A percentile compares a stretch with the other conserved stretches of the same genome.
Evolutionary conservation across 2,113 vertebrate genomes (phyloP).

Genomic region (Dunckerocampus dactyliophorus): DNA sequence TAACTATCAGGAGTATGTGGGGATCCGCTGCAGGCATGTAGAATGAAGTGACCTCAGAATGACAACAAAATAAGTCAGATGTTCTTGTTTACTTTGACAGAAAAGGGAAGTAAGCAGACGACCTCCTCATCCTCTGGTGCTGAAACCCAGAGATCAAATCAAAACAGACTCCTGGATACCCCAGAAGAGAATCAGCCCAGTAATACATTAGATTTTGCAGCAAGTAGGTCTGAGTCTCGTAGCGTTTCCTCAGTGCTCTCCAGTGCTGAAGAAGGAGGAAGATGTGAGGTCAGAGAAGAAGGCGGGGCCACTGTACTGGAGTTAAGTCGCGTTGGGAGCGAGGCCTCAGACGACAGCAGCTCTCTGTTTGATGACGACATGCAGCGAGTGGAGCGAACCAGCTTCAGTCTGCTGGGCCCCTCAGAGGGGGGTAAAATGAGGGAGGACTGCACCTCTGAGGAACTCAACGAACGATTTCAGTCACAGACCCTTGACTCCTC

Average conservation of each 20-base stretch:
- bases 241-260: conserved; percentile 72
- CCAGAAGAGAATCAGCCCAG: conserved; percentile 72
- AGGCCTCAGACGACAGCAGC: conserved; percentile 90
- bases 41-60: neutral
- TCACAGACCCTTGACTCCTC: conserved; percentile 85
- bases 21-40: neutral
- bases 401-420: conserved; percentile 4
- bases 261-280: conserved; percentile 66
- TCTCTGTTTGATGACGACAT: conserved; percentile 88
- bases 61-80: neutral
- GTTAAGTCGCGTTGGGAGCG: conserved; percentile 77
- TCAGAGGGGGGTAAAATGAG: conserved; percentile 19
- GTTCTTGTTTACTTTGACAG: conserved; percentile 66
- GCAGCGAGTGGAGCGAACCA: conserved; percentile 55
- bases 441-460: conserved; percentile 82
- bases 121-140: conserved; percentile 41
- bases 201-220: conserved; percentile 20
- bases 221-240: conserved; percentile 62
- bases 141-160: conserved; percentile 59
- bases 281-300: conserved; percentile 70
- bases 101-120: conserved; percentile 68
- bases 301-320: conserved; percentile 40
- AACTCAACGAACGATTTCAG: conserved; percentile 87
- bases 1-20: too few species aligned
- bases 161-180: conserved; percentile 38